phyloP scores from a whole-genome alignment of 2,797 vertebrate genomes.

The Sorex maritimensis region DNA sequence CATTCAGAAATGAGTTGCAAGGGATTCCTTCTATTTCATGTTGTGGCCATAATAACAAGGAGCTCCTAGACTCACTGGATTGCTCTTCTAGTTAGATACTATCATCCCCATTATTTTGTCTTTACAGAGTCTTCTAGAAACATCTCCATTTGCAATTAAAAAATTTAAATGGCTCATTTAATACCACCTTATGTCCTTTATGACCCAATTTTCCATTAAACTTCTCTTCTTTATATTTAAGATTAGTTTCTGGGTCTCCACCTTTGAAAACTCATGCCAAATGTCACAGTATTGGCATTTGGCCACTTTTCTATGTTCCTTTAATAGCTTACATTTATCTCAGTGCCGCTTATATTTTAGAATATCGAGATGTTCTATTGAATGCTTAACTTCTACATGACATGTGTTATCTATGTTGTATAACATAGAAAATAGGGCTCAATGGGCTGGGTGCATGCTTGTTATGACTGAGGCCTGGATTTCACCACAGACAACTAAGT shows the following conservation, averaged over 20 bases:
- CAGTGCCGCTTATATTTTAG: neutral
- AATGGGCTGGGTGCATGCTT: no score
- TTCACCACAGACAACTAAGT: no score
- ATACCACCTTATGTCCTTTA: neutral
- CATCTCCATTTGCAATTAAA: neutral
- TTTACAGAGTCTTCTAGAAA: neutral
- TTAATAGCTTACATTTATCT: neutral
- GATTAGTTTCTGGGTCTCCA: neutral
- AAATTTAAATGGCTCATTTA: neutral
- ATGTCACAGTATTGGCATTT: neutral
- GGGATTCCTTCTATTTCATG: neutral
- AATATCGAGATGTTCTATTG: neutral
- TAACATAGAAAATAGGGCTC: no score
- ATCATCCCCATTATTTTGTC: neutral
- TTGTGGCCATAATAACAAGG: neutral
- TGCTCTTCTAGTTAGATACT: neutral
- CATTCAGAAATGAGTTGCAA: slow-evolving; percentile 52
- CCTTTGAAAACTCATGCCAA: neutral
- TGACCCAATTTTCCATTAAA: neutral
- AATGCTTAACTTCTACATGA: neutral
- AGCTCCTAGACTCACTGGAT: neutral
- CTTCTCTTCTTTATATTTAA: slow-evolving; percentile 5
- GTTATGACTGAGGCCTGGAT: no score
- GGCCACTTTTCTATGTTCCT: neutral
- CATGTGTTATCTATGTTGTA: no score